These are phyloP conservation scores for Ammodytes dubius DNA, from an alignment of 2,113 vertebrate species.

Conservation along the genomic window DNA sequence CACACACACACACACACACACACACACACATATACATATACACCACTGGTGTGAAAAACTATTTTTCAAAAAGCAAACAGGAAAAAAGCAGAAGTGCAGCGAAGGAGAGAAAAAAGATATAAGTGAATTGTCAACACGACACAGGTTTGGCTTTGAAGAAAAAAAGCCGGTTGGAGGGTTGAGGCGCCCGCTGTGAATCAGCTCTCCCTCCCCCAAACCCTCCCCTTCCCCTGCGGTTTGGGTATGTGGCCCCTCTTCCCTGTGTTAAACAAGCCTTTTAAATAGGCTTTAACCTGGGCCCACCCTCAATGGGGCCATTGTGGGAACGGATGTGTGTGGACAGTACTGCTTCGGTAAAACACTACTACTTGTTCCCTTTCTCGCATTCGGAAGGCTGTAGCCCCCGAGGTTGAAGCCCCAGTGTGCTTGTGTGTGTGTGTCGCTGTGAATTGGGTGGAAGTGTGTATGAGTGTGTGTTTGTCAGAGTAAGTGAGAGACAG, in stretches of 20 bases:
- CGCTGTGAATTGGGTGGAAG: constrained; percentile 23
- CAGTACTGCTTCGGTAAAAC: constrained; percentile 82
- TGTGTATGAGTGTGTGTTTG: constrained; percentile 21
- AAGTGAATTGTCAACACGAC: constrained; percentile 68
- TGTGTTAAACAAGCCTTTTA: constrained; percentile 85
- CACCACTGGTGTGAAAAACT: constrained; percentile 9
- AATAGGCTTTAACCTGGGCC: constrained; percentile 85
- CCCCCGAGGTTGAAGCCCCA: constrained; percentile 41
- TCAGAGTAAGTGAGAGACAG: constrained; percentile 22
- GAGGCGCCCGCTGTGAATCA: constrained; percentile 71
- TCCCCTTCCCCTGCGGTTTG: constrained; percentile 70
- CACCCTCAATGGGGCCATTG: constrained; percentile 85
- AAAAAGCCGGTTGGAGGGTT: constrained; percentile 53
- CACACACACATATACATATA: too few species aligned
- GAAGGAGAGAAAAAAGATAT: constrained; percentile 43
- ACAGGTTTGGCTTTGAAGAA: constrained; percentile 59
- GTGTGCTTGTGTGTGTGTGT: constrained; percentile 5
- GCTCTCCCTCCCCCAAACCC: constrained; percentile 38
- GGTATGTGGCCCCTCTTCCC: constrained; percentile 81
- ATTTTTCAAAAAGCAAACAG: constrained; percentile 26
- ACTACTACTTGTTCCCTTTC: constrained; percentile 80
- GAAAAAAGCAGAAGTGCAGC: constrained; percentile 11
- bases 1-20: too few species aligned
- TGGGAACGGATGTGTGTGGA: constrained; percentile 86
- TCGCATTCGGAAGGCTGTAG: constrained; percentile 72